A percentile compares a stretch with the other conserved stretches of the same genome.
Conservation (phyloP, 2,113 vertebrate species). For the Heterocephalus glaber region DNA sequence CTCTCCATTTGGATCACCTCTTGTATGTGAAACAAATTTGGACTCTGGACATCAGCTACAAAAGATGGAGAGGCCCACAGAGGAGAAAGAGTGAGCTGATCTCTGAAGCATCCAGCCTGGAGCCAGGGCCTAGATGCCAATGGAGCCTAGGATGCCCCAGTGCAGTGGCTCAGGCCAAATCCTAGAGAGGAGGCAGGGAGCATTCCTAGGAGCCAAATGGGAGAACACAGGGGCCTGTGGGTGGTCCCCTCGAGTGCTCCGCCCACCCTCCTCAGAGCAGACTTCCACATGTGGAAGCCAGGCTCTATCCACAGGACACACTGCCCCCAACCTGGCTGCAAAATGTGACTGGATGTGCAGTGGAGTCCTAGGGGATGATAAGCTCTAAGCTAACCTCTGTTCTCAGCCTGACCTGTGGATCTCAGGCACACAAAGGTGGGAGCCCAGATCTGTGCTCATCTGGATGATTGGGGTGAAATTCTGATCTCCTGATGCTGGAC, state of each 20-base stretch:
- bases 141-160: background rate
- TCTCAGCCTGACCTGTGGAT: background rate
- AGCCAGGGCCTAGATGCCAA: background rate
- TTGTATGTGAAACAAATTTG: too few relatives aligned
- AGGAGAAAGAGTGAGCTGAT: background rate
- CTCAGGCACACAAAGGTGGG: background rate
- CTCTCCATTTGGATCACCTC: background rate
- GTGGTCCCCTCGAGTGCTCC: rapidly evolving
- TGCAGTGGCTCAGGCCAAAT: too few relatives aligned
- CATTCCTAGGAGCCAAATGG: background rate
- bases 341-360: background rate
- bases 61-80: background rate
- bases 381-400: background rate
- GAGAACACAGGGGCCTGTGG: background rate
- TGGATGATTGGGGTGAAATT: background rate
- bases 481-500: background rate
- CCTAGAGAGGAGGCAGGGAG: too few relatives aligned
- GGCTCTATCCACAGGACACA: background rate
- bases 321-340: background rate
- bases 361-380: too few relatives aligned
- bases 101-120: background rate
- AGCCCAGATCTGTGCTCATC: background rate
- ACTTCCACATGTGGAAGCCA: rapidly evolving
- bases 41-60: background rate
- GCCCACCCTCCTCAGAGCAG: too few relatives aligned